phyloP scores from a whole-genome alignment of 1,140 invertebrate species.

The Pantala flavescens region DNA sequence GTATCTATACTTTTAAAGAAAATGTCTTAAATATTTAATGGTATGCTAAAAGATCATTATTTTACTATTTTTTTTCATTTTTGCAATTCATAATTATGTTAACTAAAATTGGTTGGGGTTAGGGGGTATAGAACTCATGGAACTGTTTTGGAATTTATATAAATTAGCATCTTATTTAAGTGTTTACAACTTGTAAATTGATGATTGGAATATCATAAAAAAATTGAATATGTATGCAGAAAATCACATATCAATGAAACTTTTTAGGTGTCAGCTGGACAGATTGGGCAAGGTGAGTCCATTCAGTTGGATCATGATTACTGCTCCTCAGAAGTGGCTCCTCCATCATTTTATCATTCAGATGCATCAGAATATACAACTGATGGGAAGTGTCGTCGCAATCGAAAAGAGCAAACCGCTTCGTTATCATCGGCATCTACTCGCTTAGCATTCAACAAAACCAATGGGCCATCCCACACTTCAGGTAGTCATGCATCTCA shows the following conservation, averaged over 20 bases:
- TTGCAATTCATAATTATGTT: no score
- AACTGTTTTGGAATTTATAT: no score
- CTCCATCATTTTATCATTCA: slow-evolving; percentile 22
- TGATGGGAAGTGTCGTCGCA: neutral
- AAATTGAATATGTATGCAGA: no score
- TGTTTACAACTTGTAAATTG: no score
- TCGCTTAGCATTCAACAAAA: neutral
- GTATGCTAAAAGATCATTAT: no score
- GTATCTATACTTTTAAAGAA: no score
- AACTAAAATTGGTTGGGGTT: no score
- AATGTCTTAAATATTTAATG: no score
- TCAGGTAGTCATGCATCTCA: neutral
- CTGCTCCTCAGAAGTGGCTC: slow-evolving; percentile 26
- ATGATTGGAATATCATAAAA: no score
- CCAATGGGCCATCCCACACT: neutral
- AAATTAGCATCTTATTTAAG: no score
- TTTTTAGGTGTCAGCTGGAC: slow-evolving; percentile 20
- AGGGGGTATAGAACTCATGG: no score
- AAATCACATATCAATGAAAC: neutral
- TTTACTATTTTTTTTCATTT: no score
- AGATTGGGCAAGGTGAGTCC: slow-evolving; percentile 25
- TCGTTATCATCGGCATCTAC: neutral
- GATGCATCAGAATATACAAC: slow-evolving; percentile 22
- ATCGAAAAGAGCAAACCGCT: neutral
- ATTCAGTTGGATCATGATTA: slow-evolving; percentile 44